Evolutionary conservation across 2,113 vertebrate genomes (phyloP), one percentile per base, ranked within the genome.

Genomic region (Sula dactylatra): DNA sequence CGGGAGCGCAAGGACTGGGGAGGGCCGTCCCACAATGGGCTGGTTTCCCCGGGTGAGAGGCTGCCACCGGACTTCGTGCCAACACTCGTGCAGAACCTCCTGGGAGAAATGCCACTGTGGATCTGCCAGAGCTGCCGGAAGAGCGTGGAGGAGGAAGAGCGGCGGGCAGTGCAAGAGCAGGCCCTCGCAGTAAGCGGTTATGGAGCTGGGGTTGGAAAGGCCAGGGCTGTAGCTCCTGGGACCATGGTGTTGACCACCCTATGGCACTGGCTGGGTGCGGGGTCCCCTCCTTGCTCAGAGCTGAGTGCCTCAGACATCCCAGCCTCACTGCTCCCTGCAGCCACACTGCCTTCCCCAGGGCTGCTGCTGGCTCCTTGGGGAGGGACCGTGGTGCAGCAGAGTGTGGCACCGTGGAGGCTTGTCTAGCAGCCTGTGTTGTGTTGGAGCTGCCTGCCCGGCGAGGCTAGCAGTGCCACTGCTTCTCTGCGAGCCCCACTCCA

Each of bases 101-200:
- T 99, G 98, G 99, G 99, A 87, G 99, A 99, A 95, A 99, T 99
- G 98, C 99, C 99, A 42, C 99, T 99, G 86, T 99, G 99, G 99
- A 99, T 99, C 98, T 99, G 99, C 98, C 99, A 99, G 98, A 99
- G 99, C 97, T 99, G 99, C 98, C 98, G 99, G 95, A 99, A 99
- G 97, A 99, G 99, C 21, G 99, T 99, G 97, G 99, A 99, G 96
- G 99, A 99, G 88, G 99, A 99, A 96, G 99, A 99, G 97, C 98
- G 99, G 88, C 98, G 99, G 97, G 98, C 99, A 10, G 98, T 98
- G 87, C 99, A 98, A 96, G 99, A 99, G 96, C 99, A 99, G 93
- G 98, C 98, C 42, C 97, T 98, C 90, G 98, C 98, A 97, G 99
- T 99, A 98, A 96, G 98, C 1, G 1, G 12, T 45, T 8, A 10